These are phyloP conservation scores for Lasioglossum zephyrum DNA, from an alignment of 2,888 invertebrate genomes.

Conservation along the genomic window DNA sequence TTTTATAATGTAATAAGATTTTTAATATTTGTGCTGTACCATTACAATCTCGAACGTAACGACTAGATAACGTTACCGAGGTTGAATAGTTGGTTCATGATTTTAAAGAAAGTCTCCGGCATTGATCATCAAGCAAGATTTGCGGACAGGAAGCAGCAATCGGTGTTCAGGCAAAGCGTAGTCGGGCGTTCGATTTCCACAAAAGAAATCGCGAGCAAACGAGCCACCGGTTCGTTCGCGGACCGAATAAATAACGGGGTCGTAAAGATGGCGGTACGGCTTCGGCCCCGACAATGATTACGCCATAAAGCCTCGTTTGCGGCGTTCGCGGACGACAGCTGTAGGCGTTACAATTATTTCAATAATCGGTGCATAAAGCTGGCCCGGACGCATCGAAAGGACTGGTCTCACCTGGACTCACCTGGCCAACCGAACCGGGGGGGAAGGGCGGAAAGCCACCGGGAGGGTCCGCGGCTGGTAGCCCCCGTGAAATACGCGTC, in stretches of 20 bases:
- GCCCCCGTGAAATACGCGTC: slow-evolving; percentile 59
- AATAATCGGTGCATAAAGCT: slow-evolving; percentile 54
- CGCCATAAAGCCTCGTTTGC: slow-evolving; percentile 52
- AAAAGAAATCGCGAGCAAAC: background rate
- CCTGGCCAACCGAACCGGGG: background rate
- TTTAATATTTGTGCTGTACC: background rate
- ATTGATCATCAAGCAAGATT: no score
- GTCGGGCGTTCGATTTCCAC: background rate
- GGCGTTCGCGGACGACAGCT: slow-evolving; percentile 35
- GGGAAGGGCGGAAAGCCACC: background rate
- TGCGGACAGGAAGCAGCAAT: background rate
- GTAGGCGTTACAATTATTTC: slow-evolving; percentile 60
- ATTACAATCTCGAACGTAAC: no score
- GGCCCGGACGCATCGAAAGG: background rate
- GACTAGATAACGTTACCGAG: no score
- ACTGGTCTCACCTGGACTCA: background rate
- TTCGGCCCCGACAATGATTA: slow-evolving; percentile 45
- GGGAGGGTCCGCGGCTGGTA: slow-evolving; percentile 42
- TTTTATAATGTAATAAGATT: no score
- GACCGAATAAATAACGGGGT: slow-evolving; percentile 31
- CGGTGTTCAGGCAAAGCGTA: background rate
- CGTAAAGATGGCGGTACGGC: slow-evolving; percentile 29
- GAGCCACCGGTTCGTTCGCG: background rate
- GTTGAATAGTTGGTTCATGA: no score
- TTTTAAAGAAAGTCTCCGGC: no score